phyloP scores from a whole-genome alignment of 1,140 invertebrate genomes.

The Bombus pascuorum region DNA sequence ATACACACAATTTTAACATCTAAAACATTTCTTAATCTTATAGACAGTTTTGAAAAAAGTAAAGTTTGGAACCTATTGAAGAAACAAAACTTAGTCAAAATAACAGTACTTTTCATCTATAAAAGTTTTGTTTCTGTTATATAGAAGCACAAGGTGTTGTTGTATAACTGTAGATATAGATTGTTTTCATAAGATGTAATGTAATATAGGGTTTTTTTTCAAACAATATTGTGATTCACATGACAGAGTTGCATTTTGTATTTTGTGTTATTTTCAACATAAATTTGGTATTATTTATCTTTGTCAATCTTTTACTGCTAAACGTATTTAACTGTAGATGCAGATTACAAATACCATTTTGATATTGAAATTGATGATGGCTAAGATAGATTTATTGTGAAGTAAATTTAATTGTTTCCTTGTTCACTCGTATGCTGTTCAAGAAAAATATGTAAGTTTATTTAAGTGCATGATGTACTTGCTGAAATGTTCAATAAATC shows the following conservation, averaged over 20 bases:
- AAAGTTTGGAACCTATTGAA: background rate
- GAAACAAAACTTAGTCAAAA: background rate
- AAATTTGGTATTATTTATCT: background rate
- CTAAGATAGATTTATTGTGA: background rate
- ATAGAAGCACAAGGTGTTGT: background rate
- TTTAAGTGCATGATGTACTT: slow-evolving; percentile 47
- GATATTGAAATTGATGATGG: background rate
- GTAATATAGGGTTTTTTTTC: background rate
- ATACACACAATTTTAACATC: too few species aligned
- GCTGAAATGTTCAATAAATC: slow-evolving; percentile 60
- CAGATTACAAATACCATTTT: background rate
- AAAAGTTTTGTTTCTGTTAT: background rate
- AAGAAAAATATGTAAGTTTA: slow-evolving; percentile 15
- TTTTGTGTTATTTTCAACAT: background rate
- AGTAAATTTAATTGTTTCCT: background rate
- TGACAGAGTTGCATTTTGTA: background rate
- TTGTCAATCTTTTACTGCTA: background rate
- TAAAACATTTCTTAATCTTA: background rate
- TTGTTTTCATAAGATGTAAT: background rate
- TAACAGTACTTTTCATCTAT: background rate
- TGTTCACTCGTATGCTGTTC: background rate
- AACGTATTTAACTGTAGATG: background rate
- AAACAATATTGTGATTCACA: slow-evolving; percentile 10
- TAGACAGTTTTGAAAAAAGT: background rate
- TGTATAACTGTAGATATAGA: background rate